phyloP scores from a whole-genome alignment of 2,888 invertebrate species.

The Ophion ellenae region DNA sequence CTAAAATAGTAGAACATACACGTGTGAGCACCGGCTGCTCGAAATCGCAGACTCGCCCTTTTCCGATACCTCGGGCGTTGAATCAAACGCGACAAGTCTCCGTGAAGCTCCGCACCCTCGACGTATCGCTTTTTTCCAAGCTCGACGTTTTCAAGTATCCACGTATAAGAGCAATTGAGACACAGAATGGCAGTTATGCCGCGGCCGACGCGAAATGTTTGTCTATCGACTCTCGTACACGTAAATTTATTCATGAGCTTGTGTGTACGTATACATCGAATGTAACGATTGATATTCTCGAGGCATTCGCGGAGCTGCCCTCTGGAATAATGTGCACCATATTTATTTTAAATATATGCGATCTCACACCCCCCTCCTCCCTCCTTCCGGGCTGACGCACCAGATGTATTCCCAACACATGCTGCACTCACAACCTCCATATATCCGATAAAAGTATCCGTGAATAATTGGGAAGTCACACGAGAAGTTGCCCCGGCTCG shows the following conservation, averaged over 20 bases:
- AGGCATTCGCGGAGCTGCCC: background rate
- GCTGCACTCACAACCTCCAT: background rate
- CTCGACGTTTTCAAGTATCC: background rate
- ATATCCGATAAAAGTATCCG: background rate
- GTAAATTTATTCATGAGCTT: conserved; percentile 55
- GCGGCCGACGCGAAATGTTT: conserved; percentile 11
- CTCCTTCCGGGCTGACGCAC: background rate
- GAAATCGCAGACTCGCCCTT: conserved; percentile 5
- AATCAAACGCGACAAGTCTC: background rate
- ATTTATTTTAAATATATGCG: conserved; percentile 20
- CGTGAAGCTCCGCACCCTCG: background rate
- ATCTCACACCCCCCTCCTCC: background rate
- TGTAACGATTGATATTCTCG: conserved; percentile 49
- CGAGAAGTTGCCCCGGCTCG: conserved; percentile 12
- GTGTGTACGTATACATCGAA: background rate
- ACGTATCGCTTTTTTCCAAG: conserved; percentile 6
- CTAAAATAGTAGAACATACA: no score
- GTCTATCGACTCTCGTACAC: conserved; percentile 43
- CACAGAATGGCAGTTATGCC: conserved; percentile 26
- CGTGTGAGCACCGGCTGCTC: background rate
- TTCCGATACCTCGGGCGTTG: background rate
- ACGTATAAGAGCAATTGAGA: conserved; percentile 8
- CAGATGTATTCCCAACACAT: conserved; percentile 8
- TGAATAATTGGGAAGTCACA: conserved; percentile 25
- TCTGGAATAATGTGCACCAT: conserved; percentile 13